Evolutionary conservation across 2,113 vertebrate genomes (phyloP), one percentile per base, ranked within the genome.

Genomic region (Crotalus horridus): DNA sequence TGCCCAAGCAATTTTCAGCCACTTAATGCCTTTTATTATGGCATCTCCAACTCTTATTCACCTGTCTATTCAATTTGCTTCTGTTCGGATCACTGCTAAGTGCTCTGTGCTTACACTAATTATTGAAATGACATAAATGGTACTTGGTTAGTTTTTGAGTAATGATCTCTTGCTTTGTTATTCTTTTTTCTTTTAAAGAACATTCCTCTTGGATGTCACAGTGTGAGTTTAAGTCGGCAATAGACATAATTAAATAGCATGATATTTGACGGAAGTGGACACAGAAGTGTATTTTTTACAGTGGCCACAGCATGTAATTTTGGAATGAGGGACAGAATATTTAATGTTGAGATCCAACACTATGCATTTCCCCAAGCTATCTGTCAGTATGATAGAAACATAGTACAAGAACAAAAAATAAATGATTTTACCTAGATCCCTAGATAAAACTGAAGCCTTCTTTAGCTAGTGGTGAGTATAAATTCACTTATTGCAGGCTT

Each of bases 121-220:
- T n/a, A 90, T 53, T 51, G 26, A 69, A 33, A n/a, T 8, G 26
- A 8, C n/a, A 69, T 59, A 92, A 92, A 92, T 94, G 93, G 91
- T 74, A 94, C 88, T 91, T 87, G 69, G 46, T 20, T 26, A 61
- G 93, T 90, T 5, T 1, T 89, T 92, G 24, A 48, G 92, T 61
- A 95, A 92, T 94, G 94, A 96, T 92, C 95, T n/a, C 17, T 55
- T 94, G 59, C 39, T 69, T 7, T 89, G 95, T 89, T 1, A 12
- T 96, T 21, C 46, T 12, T 61, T 96, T 13, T 61, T 95, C 85
- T 90, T 92, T 87, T 58, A 43, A 85, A 93, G 93, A 85, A 94
- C 94, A 93, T 94, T 95, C 87, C 87, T 93, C 89, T 85, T 51
- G 90, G 91, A 74, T 94, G 33, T 87, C 1, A 4, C 89, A 89